Conservation (phyloP, 2,888 invertebrate species). For the Rugalucina vietnamica region DNA sequence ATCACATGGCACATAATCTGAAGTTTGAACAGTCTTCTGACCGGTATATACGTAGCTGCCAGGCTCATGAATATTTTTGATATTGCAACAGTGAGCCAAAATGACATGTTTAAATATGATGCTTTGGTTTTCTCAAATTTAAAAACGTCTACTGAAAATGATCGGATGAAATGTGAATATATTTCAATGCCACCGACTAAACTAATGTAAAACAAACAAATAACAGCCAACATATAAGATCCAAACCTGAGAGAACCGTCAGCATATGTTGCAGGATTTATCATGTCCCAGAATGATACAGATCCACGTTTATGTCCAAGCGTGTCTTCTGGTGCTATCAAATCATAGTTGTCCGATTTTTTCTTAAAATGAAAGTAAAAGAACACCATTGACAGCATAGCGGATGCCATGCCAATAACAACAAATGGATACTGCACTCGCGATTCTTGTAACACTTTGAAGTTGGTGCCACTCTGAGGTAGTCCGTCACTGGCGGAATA, state of each 20-base stretch:
- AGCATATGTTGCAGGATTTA: conserved; percentile 46
- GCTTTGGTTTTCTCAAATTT: conserved; percentile 30
- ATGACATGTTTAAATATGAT: conserved; percentile 41
- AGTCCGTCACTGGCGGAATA: not conserved
- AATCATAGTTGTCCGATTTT: not conserved
- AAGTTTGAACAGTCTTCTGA: not conserved
- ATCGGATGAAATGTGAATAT: conserved; percentile 33
- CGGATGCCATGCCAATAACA: conserved; percentile 19
- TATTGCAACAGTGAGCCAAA: conserved; percentile 29
- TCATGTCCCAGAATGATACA: conserved; percentile 30
- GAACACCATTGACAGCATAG: conserved; percentile 17
- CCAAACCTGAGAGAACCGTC: conserved; percentile 29
- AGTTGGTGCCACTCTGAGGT: no score
- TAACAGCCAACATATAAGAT: conserved; percentile 11
- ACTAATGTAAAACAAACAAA: conserved; percentile 25
- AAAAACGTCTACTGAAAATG: conserved; percentile 41
- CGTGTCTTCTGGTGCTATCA: not conserved
- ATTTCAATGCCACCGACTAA: conserved; percentile 28
- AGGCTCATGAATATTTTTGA: not conserved
- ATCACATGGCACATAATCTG: conserved; percentile 9
- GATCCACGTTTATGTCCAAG: not conserved
- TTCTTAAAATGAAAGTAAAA: conserved; percentile 15
- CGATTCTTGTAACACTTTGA: conserved; percentile 21
- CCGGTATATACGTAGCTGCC: not conserved
- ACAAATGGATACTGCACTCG: conserved; percentile 30